A percentile compares a stretch with the other conserved stretches of the same genome.
These are phyloP conservation scores for Seladonia tumulorum DNA, from an alignment of 2,888 invertebrate species.

Conservation along the genomic window DNA sequence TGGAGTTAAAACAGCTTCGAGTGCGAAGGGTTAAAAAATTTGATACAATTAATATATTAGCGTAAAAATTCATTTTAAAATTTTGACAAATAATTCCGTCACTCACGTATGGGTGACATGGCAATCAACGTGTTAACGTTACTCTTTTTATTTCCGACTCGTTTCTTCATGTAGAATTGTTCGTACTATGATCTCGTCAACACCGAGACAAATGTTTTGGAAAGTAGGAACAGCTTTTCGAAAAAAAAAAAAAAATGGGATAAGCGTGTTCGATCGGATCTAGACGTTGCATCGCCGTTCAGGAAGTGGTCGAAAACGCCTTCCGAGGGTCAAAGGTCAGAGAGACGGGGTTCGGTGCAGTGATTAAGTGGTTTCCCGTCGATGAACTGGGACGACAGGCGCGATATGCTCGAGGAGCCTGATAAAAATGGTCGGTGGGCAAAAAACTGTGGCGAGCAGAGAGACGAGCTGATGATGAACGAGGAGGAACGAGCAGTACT, in stretches of 20 bases:
- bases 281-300: background rate
- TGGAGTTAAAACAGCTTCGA: no score
- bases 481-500: constrained; percentile 66
- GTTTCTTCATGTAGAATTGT: no score
- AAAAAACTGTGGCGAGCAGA: constrained; percentile 51
- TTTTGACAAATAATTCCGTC: no score
- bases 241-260: background rate
- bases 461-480: constrained; percentile 65
- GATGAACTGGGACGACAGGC: constrained; percentile 9
- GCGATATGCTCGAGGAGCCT: constrained; percentile 25
- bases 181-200: no score
- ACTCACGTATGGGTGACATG: no score
- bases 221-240: background rate
- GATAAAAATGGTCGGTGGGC: constrained; percentile 57
- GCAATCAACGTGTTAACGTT: no score
- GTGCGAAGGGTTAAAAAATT: no score
- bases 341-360: constrained; percentile 19
- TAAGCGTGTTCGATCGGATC: background rate
- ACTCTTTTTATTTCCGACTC: no score
- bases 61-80: no score
- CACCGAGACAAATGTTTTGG: background rate
- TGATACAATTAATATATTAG: no score
- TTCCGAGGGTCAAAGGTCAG: background rate
- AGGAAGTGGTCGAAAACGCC: background rate
- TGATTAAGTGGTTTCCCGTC: constrained; percentile 30